Evolutionary conservation across 2,113 vertebrate species (phyloP), one percentile per base, ranked within the genome.

Genomic region (Pelvicachromis taeniatus): DNA sequence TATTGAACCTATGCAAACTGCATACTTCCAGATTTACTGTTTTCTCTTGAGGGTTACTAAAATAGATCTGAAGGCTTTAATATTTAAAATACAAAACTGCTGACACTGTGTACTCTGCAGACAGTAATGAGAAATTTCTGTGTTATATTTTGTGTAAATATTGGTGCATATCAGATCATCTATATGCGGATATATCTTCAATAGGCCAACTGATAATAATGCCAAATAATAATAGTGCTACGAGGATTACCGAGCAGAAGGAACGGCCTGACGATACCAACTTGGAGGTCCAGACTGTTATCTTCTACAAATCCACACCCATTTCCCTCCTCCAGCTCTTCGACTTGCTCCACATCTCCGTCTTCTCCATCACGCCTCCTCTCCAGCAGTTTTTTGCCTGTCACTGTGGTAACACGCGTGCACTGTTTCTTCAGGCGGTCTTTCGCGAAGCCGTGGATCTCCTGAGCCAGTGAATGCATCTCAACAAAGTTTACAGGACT

Each of bases 231-330:
- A 61, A 1, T 29, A 54, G 10, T 26, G 3, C 5, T 31, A n/a
- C 33, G 26, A 5, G 6, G 0, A 48, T 97, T 96, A 99, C 98
- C 97, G 70, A 99, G 95, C 53, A 99, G 92, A n/a, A 99, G 90
- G 95, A 97, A 98, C 0, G 97, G 97, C 91, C 96, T 96, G 52
- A 99, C 88, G 5, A 96, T 91, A 5, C 98, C 98, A 68, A 99
- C 96, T 81, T 98, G 97, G 29, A 99, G 96, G 92, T 99, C 98
- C 40, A 96, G 91, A 87, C 95, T 97, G 9, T 95, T 87, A 86
- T 99, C 98, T 93, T 94, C 96, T 53, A 99, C 97, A 73, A 97
- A 99, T 26, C 98, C 98, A 85, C 94, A 97, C 77, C 82, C 88
- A 2, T 13, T 13, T 26, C 21, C 91, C 42, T 91, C 81, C 17